Evolutionary conservation across 2,113 vertebrate genomes (phyloP).

Genomic region (Nibea albiflora): DNA sequence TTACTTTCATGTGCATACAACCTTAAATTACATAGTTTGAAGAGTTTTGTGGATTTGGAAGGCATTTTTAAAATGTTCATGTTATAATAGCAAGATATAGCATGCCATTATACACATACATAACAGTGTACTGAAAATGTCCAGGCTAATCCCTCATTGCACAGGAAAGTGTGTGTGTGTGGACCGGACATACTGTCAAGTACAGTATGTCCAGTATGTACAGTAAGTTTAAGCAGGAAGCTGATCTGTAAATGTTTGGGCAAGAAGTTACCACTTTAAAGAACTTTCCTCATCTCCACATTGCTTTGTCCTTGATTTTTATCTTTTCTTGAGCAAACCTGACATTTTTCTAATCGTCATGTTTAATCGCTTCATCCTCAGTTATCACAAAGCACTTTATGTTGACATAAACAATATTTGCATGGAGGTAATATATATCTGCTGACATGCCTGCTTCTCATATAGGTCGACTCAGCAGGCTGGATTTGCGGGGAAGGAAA

Average conservation of each 20-base stretch:
- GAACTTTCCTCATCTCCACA: background rate
- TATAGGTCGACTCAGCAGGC: background rate
- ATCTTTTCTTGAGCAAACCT: background rate
- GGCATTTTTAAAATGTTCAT: too few species aligned
- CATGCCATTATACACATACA: too few species aligned
- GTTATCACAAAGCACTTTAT: background rate
- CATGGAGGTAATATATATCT: slow-evolving; percentile 3
- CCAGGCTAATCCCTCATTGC: too few species aligned
- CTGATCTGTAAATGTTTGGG: background rate
- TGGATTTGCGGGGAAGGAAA: slow-evolving; percentile 18
- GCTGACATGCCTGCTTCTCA: background rate
- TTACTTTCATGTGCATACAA: too few species aligned
- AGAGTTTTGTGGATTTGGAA: too few species aligned
- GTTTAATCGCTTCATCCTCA: slow-evolving; percentile 11
- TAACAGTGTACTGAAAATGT: too few species aligned
- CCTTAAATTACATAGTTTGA: too few species aligned
- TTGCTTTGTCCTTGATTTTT: background rate
- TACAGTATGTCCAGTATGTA: background rate
- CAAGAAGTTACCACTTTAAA: background rate
- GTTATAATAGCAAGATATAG: too few species aligned
- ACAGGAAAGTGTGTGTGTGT: too few species aligned
- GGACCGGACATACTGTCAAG: too few species aligned
- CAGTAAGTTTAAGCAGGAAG: background rate
- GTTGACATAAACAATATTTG: background rate
- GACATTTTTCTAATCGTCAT: background rate